Base-by-base conservation (phyloP, 2,888 invertebrate species). In the Thecocarcelia acutangulata region DNA sequence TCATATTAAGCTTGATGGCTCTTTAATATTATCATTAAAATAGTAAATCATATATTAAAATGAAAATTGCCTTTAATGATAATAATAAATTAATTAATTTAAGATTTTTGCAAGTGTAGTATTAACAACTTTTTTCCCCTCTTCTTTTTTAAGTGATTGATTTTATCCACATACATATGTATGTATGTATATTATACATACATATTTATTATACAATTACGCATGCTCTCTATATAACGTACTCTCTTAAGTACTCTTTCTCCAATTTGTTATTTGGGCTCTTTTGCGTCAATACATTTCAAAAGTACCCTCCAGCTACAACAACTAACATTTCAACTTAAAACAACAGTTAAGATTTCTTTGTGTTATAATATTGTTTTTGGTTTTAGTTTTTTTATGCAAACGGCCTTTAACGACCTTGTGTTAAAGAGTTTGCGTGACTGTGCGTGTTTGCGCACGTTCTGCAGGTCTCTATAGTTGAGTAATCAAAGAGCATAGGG, bases 391-490 rank as follows among this genome's bases (percentile, higher is more conserved):
- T 64, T 84, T 86, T 87, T 86, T 88, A 74, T 78, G 85, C 87
- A 87, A 89, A 88, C 89, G 89, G 88, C 88, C 88, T 88, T 88
- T 87, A 88, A 88, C 89, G 88, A 89, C 88, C 88, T 89, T 88
- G 85, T 50, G 61, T 69, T 63, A 58, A 72, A 52, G 66, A 54
- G 52, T 54, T 52, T 74, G 58, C 52, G 64, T 66, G 40, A 48
- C 24, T 72, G 59, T 58, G 59, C 78, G 58, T 33, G 44, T 42
- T 40, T 15, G 59, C 78, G 58, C 17, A 24, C 33, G 17, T 21
- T 59, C 33, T 48, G 24, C 37, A 40, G 33, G 46, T 50, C n/a
- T 33, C n/a, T 42, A 11, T 40, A 4, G 15, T 13, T 48, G 44
- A 37, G 21, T 66, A 15, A 21, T 24, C 11, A 46, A 46, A 46